These are phyloP conservation scores for Torymus texanus DNA, from an alignment of 2,888 invertebrate species.

Conservation along the genomic window DNA sequence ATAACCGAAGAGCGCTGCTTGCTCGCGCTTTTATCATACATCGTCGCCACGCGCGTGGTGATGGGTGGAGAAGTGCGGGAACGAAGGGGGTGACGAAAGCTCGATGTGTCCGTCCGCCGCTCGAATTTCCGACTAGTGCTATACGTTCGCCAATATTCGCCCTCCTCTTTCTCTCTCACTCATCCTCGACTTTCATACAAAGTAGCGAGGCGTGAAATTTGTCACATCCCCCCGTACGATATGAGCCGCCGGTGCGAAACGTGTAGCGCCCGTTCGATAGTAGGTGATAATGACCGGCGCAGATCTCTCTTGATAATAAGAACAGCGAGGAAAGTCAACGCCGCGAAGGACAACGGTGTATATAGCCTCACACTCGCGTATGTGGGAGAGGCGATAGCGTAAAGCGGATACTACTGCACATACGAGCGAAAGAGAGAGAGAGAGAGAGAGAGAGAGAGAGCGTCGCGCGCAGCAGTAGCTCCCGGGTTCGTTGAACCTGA, in stretches of 20 bases:
- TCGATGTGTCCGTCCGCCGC: too few species aligned
- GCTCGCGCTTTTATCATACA: constrained; percentile 12
- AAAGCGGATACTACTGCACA: constrained; percentile 59
- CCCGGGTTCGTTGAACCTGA: constrained; percentile 69
- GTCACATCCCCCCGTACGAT: too few species aligned
- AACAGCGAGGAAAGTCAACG: not conserved
- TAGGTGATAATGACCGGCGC: not conserved
- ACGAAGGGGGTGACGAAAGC: too few species aligned
- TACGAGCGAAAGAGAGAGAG: constrained; percentile 13
- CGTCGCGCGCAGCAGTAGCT: constrained; percentile 15
- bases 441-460: constrained; percentile 32
- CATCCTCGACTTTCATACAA: too few species aligned
- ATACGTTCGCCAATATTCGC: too few species aligned
- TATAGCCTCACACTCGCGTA: too few species aligned
- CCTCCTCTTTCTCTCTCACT: too few species aligned
- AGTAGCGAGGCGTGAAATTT: too few species aligned
- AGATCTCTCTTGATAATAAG: constrained; percentile 13
- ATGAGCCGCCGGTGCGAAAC: too few species aligned
- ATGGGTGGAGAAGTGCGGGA: not conserved
- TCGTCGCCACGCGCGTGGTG: not conserved
- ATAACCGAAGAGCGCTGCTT: constrained; percentile 6
- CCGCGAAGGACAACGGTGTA: too few species aligned
- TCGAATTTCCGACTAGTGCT: too few species aligned
- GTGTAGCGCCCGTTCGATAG: not conserved
- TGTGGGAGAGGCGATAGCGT: constrained; percentile 49